Evolutionary conservation across 2,113 vertebrate genomes (phyloP).

Genomic region (Trogon surrucura): DNA sequence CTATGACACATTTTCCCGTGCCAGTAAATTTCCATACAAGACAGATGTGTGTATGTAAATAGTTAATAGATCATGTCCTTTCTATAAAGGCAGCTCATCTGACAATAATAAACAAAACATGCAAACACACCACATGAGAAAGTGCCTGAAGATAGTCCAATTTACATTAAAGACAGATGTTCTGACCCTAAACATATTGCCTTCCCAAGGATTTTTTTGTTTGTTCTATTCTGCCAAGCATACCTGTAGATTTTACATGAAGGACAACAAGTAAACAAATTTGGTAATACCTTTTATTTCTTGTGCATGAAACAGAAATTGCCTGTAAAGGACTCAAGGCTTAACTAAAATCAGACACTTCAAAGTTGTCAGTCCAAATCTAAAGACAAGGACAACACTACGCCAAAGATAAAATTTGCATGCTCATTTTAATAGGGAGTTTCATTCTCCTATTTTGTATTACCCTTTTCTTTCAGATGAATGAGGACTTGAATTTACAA

Average conservation of each 20-base stretch:
- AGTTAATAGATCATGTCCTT: slow-evolving; percentile 34
- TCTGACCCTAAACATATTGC: background rate
- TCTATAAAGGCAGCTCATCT: background rate
- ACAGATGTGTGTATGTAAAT: slow-evolving; percentile 13
- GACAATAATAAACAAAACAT: slow-evolving; percentile 15
- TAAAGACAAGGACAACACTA: background rate
- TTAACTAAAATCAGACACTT: background rate
- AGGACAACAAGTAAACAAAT: background rate
- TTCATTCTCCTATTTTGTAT: background rate
- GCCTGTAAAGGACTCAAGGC: background rate
- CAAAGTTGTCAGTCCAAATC: background rate
- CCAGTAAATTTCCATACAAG: background rate
- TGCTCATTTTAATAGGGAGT: background rate
- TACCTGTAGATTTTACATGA: background rate
- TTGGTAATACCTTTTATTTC: background rate
- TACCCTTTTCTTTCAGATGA: background rate
- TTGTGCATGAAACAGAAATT: background rate
- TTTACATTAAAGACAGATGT: slow-evolving; percentile 13
- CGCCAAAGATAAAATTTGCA: background rate
- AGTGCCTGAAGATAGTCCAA: background rate
- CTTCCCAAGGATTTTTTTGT: background rate
- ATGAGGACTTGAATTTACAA: background rate
- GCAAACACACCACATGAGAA: background rate
- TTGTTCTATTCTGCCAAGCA: background rate
- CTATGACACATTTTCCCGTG: background rate